Percentiles rank a stretch among this genome's conserved stretches.
Evolutionary conservation across 1,140 invertebrate species (phyloP).

Genomic region (Eubasilissa regina): DNA sequence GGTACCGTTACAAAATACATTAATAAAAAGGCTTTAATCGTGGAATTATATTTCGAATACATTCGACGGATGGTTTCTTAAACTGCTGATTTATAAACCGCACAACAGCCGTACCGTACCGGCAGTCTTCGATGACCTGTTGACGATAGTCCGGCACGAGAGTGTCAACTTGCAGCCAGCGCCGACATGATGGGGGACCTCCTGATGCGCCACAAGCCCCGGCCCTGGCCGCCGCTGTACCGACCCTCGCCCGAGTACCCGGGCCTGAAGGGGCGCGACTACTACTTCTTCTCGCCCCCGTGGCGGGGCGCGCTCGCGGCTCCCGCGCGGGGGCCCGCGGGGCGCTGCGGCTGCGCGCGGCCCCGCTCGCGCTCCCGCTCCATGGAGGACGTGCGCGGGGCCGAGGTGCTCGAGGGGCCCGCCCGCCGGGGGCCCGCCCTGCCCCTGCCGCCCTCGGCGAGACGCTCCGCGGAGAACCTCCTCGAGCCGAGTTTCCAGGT

Average conservation of each 20-base stretch:
- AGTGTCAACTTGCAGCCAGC: background rate
- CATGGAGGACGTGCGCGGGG: constrained; percentile 79
- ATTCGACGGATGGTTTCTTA: too few species aligned
- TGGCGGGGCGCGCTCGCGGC: constrained; percentile 77
- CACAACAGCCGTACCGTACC: background rate
- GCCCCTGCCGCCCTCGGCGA: constrained; percentile 66
- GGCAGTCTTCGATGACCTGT: background rate
- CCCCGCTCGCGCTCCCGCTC: constrained; percentile 78
- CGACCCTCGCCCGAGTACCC: constrained; percentile 70
- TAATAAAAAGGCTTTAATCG: too few species aligned
- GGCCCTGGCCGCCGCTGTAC: constrained; percentile 77
- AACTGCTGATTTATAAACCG: too few species aligned
- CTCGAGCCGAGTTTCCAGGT: constrained; percentile 67
- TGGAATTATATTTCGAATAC: too few species aligned
- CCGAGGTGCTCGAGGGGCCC: constrained; percentile 77
- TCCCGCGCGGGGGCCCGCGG: constrained; percentile 70
- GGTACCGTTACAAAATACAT: too few species aligned
- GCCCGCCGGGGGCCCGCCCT: constrained; percentile 65
- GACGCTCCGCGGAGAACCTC: constrained; percentile 81
- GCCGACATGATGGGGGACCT: constrained; percentile 63
- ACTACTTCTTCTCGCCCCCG: constrained; percentile 80
- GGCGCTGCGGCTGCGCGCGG: constrained; percentile 67
- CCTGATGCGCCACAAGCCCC: constrained; percentile 69
- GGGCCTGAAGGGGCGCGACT: constrained; percentile 77
- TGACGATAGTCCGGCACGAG: too few species aligned